These are phyloP conservation scores for Nylanderia fulva DNA, from an alignment of 1,140 invertebrate genomes.

Conservation along the genomic window DNA sequence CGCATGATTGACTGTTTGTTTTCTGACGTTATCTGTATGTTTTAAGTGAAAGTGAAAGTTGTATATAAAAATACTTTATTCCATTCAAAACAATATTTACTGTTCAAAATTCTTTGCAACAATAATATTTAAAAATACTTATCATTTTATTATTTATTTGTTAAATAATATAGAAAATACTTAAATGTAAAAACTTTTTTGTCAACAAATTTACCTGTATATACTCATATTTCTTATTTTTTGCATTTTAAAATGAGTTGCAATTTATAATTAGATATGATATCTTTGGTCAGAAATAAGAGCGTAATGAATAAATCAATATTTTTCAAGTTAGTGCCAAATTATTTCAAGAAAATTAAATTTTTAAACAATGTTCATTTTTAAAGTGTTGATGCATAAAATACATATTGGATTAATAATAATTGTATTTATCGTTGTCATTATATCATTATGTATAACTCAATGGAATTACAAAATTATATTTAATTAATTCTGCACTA, in stretches of 20 bases:
- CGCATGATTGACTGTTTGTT: not conserved
- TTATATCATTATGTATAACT: not conserved
- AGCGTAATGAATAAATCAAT: slow-evolving; percentile 62
- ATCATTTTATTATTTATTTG: not conserved
- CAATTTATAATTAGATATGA: slow-evolving; percentile 52
- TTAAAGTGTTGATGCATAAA: not conserved
- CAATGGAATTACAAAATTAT: no score
- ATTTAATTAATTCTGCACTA: no score
- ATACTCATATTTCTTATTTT: not conserved
- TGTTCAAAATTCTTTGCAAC: not conserved
- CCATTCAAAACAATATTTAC: not conserved
- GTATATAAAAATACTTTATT: not conserved
- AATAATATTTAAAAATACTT: not conserved
- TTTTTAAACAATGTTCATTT: not conserved
- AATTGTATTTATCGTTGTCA: not conserved
- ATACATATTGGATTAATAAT: not conserved
- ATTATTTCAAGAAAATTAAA: slow-evolving; percentile 29
- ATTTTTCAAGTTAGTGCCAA: slow-evolving; percentile 24
- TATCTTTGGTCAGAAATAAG: not conserved
- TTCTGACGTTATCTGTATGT: not conserved
- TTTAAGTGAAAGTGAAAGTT: not conserved
- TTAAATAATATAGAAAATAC: not conserved
- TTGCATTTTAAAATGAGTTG: not conserved
- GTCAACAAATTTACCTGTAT: not conserved
- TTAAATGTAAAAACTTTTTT: not conserved